phyloP scores from a whole-genome alignment of 2,113 vertebrate genomes.

The Phoxinus phoxinus region DNA sequence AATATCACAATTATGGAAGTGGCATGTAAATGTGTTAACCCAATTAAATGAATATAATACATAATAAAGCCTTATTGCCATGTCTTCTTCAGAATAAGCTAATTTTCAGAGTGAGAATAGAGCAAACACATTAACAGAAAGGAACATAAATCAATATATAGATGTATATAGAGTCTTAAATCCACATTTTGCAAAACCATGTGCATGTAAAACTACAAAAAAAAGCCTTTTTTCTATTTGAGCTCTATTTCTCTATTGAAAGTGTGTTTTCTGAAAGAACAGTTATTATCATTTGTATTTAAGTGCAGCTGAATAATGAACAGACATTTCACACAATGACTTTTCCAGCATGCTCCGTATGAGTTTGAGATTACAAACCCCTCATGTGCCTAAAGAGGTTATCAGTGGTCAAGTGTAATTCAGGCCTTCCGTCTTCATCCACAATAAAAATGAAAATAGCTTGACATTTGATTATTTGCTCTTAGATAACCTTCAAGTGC shows the following conservation, averaged over 20 bases:
- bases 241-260: background rate
- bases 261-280: background rate
- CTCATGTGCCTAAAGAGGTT: background rate
- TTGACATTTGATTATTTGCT: slow-evolving; percentile 38
- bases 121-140: background rate
- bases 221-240: background rate
- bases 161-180: background rate
- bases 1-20: background rate
- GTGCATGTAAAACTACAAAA: background rate
- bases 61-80: background rate
- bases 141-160: background rate
- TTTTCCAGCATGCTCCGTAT: slow-evolving; percentile 25
- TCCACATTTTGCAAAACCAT: background rate
- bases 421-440: background rate
- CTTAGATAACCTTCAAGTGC: slow-evolving; percentile 28
- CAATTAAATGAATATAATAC: background rate
- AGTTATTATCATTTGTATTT: slow-evolving; percentile 3
- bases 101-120: background rate
- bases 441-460: slow-evolving; percentile 29
- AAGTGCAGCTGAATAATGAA: background rate
- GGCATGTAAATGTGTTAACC: background rate
- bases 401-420: slow-evolving; percentile 17
- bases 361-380: slow-evolving; percentile 30
- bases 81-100: background rate
- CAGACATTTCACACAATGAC: background rate